Conservation (phyloP, 2,797 vertebrate species). For the Enoplosus armatus region DNA sequence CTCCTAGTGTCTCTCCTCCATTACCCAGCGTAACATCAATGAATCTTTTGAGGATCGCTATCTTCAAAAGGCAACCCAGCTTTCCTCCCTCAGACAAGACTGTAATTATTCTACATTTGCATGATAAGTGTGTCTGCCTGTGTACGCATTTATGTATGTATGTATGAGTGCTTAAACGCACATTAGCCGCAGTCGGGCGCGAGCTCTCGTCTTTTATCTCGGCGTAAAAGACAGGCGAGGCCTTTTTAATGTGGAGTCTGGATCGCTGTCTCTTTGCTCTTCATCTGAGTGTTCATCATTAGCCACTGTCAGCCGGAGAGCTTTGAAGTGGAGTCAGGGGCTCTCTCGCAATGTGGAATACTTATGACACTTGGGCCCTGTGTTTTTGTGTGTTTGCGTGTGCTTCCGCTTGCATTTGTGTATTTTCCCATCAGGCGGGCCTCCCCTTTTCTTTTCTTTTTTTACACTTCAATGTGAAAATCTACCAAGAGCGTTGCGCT, state of each 20-base stretch:
- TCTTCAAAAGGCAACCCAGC: slow-evolving; percentile 77
- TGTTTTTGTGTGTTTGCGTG: slow-evolving; percentile 54
- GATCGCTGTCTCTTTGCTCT: slow-evolving; percentile 80
- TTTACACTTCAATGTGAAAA: slow-evolving; percentile 45
- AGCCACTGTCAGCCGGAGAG: slow-evolving; percentile 76
- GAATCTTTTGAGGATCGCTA: slow-evolving; percentile 77
- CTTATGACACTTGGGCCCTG: slow-evolving; percentile 67
- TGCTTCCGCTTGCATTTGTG: slow-evolving; percentile 57
- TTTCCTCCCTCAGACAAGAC: slow-evolving; percentile 73
- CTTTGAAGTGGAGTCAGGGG: slow-evolving; percentile 83
- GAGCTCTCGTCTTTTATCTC: slow-evolving; percentile 76
- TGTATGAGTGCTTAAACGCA: slow-evolving; percentile 80
- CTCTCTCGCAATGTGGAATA: slow-evolving; percentile 64
- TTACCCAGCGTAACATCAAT: slow-evolving; percentile 76
- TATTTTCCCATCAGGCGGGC: slow-evolving; percentile 40
- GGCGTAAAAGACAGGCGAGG: slow-evolving; percentile 67
- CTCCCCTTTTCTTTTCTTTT: not conserved
- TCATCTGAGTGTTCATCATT: slow-evolving; percentile 83
- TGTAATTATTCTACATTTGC: slow-evolving; percentile 83
- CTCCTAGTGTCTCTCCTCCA: slow-evolving; percentile 51
- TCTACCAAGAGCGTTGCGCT: slow-evolving; percentile 44
- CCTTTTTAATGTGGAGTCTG: slow-evolving; percentile 72
- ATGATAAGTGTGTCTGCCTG: slow-evolving; percentile 80
- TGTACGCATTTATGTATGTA: slow-evolving; percentile 78
- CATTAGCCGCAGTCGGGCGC: slow-evolving; percentile 71